phyloP scores from a whole-genome alignment of 2,113 vertebrate species.

The Lepisosteus osseus region DNA sequence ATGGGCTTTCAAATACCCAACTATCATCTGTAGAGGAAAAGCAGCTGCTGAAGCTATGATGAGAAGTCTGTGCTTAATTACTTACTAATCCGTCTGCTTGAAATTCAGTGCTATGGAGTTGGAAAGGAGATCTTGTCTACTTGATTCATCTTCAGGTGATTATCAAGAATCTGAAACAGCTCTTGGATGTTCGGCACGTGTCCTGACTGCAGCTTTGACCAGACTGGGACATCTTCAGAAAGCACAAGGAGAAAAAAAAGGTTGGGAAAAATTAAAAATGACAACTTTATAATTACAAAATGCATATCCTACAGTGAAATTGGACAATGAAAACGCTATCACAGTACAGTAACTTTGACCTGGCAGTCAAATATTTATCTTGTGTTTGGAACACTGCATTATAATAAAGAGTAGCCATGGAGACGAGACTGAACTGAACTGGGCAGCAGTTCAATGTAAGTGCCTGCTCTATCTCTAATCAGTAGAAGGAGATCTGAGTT shows the following conservation, averaged over 20 bases:
- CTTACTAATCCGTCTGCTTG: constrained; percentile 35
- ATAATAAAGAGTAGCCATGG: too few relatives aligned
- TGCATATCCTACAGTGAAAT: too few relatives aligned
- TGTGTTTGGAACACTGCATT: too few relatives aligned
- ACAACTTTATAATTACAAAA: too few relatives aligned
- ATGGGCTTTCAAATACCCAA: constrained; percentile 5
- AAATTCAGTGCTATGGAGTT: constrained; percentile 42
- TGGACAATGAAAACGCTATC: too few relatives aligned
- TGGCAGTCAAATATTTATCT: too few relatives aligned
- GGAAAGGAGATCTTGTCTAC: constrained; percentile 51
- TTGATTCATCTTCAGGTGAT: constrained; percentile 68
- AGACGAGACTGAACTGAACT: too few relatives aligned
- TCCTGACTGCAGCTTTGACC: constrained; percentile 71
- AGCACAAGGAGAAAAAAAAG: not conserved
- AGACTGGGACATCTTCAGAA: constrained; percentile 61
- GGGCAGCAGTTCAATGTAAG: too few relatives aligned
- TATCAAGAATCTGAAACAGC: constrained; percentile 68
- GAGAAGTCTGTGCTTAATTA: constrained; percentile 3
- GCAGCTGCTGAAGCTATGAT: not conserved
- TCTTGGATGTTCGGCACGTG: constrained; percentile 71
- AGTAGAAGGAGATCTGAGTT: too few relatives aligned
- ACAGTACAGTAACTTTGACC: too few relatives aligned
- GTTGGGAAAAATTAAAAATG: not conserved
- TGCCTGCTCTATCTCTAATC: too few relatives aligned
- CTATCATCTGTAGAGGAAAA: not conserved